Evolutionary conservation across 1,140 invertebrate genomes (phyloP).

Genomic region (Cardiocondyla obscurior): DNA sequence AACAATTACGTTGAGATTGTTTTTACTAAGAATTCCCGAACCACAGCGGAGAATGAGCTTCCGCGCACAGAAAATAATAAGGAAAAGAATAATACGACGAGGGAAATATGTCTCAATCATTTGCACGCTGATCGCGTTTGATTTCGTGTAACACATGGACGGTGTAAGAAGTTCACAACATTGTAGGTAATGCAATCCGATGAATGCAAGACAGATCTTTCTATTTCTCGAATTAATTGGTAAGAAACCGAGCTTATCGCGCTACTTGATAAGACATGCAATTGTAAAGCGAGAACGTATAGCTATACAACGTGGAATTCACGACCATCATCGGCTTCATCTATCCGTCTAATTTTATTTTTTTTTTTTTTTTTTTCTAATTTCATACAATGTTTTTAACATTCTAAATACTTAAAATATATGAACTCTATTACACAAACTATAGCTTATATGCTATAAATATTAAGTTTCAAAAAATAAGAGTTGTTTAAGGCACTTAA

Average conservation of each 20-base stretch:
- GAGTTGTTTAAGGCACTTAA: neutral
- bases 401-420: too few relatives aligned
- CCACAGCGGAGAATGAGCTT: slow-evolving; percentile 24
- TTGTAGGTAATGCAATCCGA: slow-evolving; percentile 46
- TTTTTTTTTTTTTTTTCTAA: neutral
- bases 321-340: neutral
- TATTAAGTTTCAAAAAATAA: neutral
- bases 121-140: slow-evolving; percentile 44
- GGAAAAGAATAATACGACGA: neutral
- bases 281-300: neutral
- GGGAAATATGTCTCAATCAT: slow-evolving; percentile 31
- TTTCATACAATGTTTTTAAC: too few relatives aligned
- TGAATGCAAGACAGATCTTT: slow-evolving; percentile 17
- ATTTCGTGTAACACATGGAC: slow-evolving; percentile 46
- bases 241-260: neutral
- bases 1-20: slow-evolving; percentile 15
- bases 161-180: slow-evolving; percentile 22
- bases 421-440: too few relatives aligned
- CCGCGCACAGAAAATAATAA: neutral
- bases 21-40: slow-evolving; percentile 50
- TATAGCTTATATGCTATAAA: too few relatives aligned
- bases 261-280: neutral
- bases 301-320: neutral
- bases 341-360: neutral
- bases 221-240: slow-evolving; percentile 34